Evolutionary conservation across 2,888 invertebrate genomes (phyloP).

Genomic region (Agapostemon virescens): DNA sequence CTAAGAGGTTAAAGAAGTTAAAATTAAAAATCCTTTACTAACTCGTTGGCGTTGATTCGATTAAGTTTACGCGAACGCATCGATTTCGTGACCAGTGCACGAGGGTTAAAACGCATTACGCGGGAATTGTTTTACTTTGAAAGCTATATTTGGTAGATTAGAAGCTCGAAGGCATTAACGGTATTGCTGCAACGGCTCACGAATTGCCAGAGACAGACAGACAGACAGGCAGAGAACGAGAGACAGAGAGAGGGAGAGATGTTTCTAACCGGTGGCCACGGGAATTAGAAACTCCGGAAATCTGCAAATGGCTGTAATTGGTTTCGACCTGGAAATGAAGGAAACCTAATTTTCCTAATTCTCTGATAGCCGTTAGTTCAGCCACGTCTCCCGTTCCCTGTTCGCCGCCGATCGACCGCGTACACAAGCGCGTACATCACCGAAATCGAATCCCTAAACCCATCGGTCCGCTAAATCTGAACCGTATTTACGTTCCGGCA

Average conservation of each 20-base stretch:
- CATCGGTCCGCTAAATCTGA: background rate
- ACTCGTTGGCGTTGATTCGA: background rate
- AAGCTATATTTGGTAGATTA: background rate
- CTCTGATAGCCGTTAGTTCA: conserved; percentile 47
- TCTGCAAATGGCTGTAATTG: conserved; percentile 70
- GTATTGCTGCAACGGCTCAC: conserved; percentile 44
- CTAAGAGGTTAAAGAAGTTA: too few species aligned
- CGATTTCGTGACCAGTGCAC: background rate
- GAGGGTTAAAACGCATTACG: background rate
- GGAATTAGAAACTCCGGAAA: conserved; percentile 70
- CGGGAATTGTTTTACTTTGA: background rate
- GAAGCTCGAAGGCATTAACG: background rate
- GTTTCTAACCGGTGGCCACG: conserved; percentile 61
- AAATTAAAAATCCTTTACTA: too few species aligned
- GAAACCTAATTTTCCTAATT: conserved; percentile 71
- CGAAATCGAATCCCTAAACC: background rate
- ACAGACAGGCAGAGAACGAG: background rate
- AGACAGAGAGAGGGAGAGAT: conserved; percentile 33
- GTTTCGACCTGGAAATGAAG: conserved; percentile 64
- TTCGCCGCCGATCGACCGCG: background rate
- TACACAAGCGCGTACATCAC: background rate
- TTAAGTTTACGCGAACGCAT: background rate
- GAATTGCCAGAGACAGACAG: conserved; percentile 40
- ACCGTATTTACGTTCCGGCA: background rate
- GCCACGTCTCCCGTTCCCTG: conserved; percentile 1